phyloP scores from a whole-genome alignment of 2,888 invertebrate genomes.

The Polymixis lichenea region DNA sequence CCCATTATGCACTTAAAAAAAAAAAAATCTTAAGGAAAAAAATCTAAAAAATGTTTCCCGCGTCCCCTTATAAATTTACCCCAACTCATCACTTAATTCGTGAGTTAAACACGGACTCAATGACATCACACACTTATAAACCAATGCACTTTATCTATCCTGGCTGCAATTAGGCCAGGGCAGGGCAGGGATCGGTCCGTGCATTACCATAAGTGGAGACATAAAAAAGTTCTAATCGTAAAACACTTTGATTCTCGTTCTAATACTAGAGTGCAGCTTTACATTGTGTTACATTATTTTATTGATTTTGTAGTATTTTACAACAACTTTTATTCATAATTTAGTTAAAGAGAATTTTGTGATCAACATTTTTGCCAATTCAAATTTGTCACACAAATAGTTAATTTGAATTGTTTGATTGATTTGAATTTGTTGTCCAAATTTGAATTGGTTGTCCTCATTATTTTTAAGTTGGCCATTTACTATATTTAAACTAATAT shows the following conservation, averaged over 20 bases:
- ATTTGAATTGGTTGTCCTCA: not conserved
- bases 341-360: not conserved
- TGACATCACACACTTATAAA: constrained; percentile 74
- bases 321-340: not conserved
- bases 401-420: not conserved
- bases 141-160: constrained; percentile 74
- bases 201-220: constrained; percentile 80
- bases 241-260: constrained; percentile 64
- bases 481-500: not conserved
- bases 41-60: not conserved
- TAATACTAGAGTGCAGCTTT: constrained; percentile 51
- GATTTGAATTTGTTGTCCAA: not conserved
- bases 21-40: too few relatives aligned
- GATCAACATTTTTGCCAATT: not conserved
- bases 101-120: constrained; percentile 59
- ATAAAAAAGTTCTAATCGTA: constrained; percentile 77
- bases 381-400: not conserved
- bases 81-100: constrained; percentile 38
- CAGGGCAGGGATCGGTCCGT: constrained; percentile 41
- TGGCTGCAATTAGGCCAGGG: constrained; percentile 71
- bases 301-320: constrained; percentile 44
- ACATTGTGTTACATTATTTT: constrained; percentile 52
- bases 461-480: not conserved
- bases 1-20: too few relatives aligned
- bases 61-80: constrained; percentile 39